Evolutionary conservation across 2,888 invertebrate genomes (phyloP).

Genomic region (Dicycla oo): DNA sequence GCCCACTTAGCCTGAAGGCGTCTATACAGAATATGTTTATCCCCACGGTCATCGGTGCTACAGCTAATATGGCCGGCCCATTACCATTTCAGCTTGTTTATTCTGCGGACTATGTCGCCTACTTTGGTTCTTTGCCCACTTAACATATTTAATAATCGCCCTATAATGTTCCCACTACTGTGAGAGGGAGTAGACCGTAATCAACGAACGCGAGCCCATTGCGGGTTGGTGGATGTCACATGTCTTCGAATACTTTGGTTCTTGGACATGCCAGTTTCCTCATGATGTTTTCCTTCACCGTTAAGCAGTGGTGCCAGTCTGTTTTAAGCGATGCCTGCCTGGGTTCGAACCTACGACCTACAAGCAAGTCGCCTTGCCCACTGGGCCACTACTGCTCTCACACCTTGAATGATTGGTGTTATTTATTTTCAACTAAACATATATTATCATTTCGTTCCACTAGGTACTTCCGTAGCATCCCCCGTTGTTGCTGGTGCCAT

Average conservation of each 20-base stretch:
- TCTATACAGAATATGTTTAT: neutral
- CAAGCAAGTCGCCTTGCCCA: neutral
- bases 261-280: neutral
- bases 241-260: neutral
- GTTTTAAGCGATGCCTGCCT: neutral
- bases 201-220: neutral
- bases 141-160: neutral
- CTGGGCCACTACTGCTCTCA: neutral
- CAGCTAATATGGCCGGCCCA: neutral
- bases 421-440: neutral
- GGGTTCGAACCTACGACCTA: neutral
- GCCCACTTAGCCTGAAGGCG: neutral
- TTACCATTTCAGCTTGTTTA: neutral
- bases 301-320: neutral
- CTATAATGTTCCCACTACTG: neutral
- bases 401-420: too few species aligned
- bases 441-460: conserved; percentile 6
- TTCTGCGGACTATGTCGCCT: neutral
- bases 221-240: neutral
- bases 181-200: too few species aligned
- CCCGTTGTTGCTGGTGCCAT: conserved; percentile 99
- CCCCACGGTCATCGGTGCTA: neutral
- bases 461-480: conserved; percentile 98
- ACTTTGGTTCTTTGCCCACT: neutral
- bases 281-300: too few species aligned